phyloP scores from a whole-genome alignment of 30 jellyfish, hydroid and myxozoan species.

The Aurelia aurita complex sp. Pacific region DNA sequence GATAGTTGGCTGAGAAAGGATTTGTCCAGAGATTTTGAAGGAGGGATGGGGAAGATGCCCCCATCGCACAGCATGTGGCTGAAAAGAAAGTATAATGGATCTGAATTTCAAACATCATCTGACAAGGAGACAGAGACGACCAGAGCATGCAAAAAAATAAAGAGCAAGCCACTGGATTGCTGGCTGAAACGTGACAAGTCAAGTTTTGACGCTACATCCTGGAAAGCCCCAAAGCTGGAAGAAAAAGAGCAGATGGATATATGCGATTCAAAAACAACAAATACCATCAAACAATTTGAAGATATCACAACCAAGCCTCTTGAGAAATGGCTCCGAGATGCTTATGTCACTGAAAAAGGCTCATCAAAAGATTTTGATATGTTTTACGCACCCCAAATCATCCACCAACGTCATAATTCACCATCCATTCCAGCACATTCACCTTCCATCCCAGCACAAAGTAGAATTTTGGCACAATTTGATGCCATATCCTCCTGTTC shows the following conservation, averaged over 20 bases:
- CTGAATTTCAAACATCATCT: background rate
- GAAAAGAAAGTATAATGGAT: slow-evolving; percentile 18
- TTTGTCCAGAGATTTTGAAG: no score
- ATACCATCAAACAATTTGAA: background rate
- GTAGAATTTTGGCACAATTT: slow-evolving; percentile 15
- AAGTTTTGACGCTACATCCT: background rate
- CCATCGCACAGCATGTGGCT: slow-evolving; percentile 28
- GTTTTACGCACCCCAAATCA: no score
- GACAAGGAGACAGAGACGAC: slow-evolving; percentile 16
- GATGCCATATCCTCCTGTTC: slow-evolving; percentile 30
- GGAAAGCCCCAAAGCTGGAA: background rate
- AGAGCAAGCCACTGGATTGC: slow-evolving; percentile 12
- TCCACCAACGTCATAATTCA: no score
- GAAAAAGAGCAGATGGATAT: background rate
- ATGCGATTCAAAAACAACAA: background rate
- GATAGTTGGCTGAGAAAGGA: no score
- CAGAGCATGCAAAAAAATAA: slow-evolving; percentile 5
- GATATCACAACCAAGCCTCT: slow-evolving; percentile 4
- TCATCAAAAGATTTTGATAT: no score
- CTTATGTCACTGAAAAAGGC: background rate
- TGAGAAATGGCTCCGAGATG: slow-evolving; percentile 31
- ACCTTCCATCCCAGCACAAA: no score
- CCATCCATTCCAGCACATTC: no score
- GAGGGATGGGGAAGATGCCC: background rate
- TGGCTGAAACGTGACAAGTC: slow-evolving; percentile 11